Evolutionary conservation across 2,888 invertebrate genomes (phyloP).

Genomic region (Chelonus formosanus): DNA sequence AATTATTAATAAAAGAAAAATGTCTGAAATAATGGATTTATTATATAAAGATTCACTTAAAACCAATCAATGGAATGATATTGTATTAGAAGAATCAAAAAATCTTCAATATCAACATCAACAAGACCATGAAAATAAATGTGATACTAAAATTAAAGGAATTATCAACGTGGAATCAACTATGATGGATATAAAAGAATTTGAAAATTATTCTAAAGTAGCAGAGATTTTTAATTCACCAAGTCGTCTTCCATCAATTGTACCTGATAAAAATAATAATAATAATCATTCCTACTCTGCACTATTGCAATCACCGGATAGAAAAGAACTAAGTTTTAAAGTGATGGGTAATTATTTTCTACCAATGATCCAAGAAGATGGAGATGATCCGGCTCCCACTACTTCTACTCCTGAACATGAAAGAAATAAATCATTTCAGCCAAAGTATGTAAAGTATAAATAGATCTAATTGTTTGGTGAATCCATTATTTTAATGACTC

Average conservation of each 20-base stretch:
- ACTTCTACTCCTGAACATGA: constrained; percentile 18
- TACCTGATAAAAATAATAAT: constrained; percentile 1
- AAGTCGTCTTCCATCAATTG: background rate
- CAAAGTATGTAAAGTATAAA: constrained; percentile 3
- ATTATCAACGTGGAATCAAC: too few relatives aligned
- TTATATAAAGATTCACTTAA: too few relatives aligned
- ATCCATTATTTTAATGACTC: constrained; percentile 1
- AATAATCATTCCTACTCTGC: background rate
- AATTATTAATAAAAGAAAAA: too few relatives aligned
- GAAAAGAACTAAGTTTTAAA: background rate
- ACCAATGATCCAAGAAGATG: background rate
- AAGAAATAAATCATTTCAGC: background rate
- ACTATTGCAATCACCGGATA: background rate
- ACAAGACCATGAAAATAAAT: too few relatives aligned
- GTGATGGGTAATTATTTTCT: background rate
- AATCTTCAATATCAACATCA: too few relatives aligned
- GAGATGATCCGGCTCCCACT: constrained; percentile 9
- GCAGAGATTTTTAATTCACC: background rate
- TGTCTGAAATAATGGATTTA: too few relatives aligned
- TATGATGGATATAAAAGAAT: background rate
- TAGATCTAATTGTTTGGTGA: background rate
- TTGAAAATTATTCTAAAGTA: background rate
- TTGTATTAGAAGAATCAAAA: too few relatives aligned
- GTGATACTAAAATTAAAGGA: too few relatives aligned
- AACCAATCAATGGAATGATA: too few relatives aligned